Evolutionary conservation across 1,140 invertebrate genomes (phyloP), one percentile per base, ranked within the genome.

Genomic region (Nylanderia fulva): DNA sequence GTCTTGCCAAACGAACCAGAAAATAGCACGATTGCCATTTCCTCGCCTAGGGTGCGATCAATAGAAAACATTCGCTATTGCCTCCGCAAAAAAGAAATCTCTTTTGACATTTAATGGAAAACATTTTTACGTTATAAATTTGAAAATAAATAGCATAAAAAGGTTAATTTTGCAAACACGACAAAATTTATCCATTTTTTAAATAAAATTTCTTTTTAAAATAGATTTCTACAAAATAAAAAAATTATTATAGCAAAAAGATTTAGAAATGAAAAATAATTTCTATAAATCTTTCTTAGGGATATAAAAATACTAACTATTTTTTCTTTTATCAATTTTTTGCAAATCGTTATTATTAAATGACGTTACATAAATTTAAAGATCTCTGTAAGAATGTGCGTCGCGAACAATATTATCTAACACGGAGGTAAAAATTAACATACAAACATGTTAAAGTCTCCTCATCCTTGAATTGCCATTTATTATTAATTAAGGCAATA

Each of bases 11-110:
- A 84, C 54, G 29, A 64, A 54, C 29, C 39, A 33, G 72, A 85
- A 79, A 87, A 84, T 84, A 60, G 33, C 33, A 45, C 29, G 29
- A 60, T 56, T 80, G 64, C 24, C 33, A 21, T 86, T 45, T 63
- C 45, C 29, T 63, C 13, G 29, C 11, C 29, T 24, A 33, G 15
- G 8, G n/a, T 42, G 21, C 66, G 39, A 33, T 64, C 75, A 42
- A 69, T 56, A 56, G 21, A 6, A 15, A 79, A 39, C 76, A 45
- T 39, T 68, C 33, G 21, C 8, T 56, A 11, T 79, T 52, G 33
- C 33, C 39, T 42, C 21, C 13, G 27, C 4, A 48, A 18, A 48
- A 48, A 45, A 45, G 4, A 18, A 48, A 18, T 48, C 15, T 48
- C 15, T 48, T 48, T 18, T 15, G 15, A 1, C 1, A 15, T 45